Conservation (phyloP, 2,797 vertebrate species). For the Epinephelus awoara region DNA sequence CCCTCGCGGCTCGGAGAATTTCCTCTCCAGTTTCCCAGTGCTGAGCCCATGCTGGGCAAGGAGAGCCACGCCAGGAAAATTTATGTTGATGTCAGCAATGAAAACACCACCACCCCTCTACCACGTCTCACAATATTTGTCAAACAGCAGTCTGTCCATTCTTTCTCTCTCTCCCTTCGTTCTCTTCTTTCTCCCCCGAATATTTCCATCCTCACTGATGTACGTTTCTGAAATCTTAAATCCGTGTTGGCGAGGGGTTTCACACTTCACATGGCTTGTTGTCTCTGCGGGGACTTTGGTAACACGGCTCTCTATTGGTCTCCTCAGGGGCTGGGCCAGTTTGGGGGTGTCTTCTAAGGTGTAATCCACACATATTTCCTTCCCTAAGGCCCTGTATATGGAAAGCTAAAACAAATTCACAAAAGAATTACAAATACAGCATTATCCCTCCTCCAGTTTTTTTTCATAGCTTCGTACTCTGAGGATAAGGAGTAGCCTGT, state of each 20-base stretch:
- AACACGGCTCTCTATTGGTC: slow-evolving; percentile 71
- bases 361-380: slow-evolving; percentile 73
- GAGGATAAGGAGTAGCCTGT: slow-evolving; percentile 15
- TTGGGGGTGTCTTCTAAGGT: slow-evolving; percentile 76
- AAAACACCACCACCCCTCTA: slow-evolving; percentile 84
- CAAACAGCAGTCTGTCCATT: slow-evolving; percentile 87
- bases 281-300: slow-evolving; percentile 79
- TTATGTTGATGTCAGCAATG: slow-evolving; percentile 89
- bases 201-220: slow-evolving; percentile 72
- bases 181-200: slow-evolving; percentile 71
- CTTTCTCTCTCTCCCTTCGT: slow-evolving; percentile 68
- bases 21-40: slow-evolving; percentile 85
- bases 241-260: slow-evolving; percentile 74
- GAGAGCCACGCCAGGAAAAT: slow-evolving; percentile 84
- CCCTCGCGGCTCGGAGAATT: slow-evolving; percentile 81
- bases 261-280: slow-evolving; percentile 83
- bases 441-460: slow-evolving; percentile 14
- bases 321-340: slow-evolving; percentile 69
- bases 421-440: slow-evolving; percentile 65
- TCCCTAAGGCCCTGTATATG: slow-evolving; percentile 60
- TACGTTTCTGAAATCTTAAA: slow-evolving; percentile 72
- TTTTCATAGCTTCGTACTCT: slow-evolving; percentile 13
- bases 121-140: slow-evolving; percentile 88
- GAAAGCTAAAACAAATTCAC: slow-evolving; percentile 64
- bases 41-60: slow-evolving; percentile 83